Conservation (phyloP, 2,888 invertebrate species). For the Melinopterus prodromus region DNA sequence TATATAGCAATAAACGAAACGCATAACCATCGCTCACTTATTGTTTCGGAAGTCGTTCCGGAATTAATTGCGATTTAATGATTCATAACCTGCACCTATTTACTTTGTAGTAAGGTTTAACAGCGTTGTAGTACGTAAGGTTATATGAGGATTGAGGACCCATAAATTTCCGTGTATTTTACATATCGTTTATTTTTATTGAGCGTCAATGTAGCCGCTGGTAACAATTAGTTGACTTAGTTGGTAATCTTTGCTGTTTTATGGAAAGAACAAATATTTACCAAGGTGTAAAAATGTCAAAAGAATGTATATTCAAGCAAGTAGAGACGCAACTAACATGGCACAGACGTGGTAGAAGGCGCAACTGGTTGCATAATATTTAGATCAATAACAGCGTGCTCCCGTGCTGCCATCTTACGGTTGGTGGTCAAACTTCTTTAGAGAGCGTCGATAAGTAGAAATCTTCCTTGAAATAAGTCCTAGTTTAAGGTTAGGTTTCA, state of each 20-base stretch:
- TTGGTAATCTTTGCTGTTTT: no score
- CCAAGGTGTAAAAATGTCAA: no score
- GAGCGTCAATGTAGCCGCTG: slow-evolving; percentile 6
- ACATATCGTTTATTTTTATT: slow-evolving; percentile 42
- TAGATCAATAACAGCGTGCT: not conserved
- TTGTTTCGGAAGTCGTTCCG: slow-evolving; percentile 48
- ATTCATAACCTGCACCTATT: slow-evolving; percentile 45
- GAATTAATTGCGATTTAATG: slow-evolving; percentile 49
- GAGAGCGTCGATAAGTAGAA: not conserved
- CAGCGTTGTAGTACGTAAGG: slow-evolving; percentile 27
- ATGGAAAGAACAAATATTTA: no score
- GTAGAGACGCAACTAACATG: no score
- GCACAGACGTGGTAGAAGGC: no score
- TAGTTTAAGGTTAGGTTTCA: no score
- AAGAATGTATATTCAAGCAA: no score
- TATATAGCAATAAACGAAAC: slow-evolving; percentile 43
- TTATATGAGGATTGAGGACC: slow-evolving; percentile 41
- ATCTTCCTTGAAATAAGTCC: not conserved
- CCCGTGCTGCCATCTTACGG: slow-evolving; percentile 5
- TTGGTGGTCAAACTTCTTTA: not conserved
- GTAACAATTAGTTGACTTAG: not conserved
- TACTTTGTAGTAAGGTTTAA: slow-evolving; percentile 37
- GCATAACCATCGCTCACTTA: slow-evolving; percentile 42
- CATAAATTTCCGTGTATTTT: slow-evolving; percentile 44
- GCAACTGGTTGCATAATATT: not conserved